Evolutionary conservation across 2,888 invertebrate species (phyloP).

Genomic region (Balanococcus diminutus): DNA sequence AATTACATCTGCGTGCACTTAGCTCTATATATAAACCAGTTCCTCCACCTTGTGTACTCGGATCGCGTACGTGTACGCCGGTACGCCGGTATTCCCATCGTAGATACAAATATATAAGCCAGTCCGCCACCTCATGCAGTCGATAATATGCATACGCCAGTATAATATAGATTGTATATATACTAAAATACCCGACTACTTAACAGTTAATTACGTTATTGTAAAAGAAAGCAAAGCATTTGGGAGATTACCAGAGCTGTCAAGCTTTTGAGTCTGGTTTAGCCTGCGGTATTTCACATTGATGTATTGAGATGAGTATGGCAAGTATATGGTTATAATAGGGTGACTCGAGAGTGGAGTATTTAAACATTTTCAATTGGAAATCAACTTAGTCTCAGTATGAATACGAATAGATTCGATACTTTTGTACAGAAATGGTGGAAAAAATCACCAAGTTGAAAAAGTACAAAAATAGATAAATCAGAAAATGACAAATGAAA

Average conservation of each 20-base stretch:
- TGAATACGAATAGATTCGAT: no score
- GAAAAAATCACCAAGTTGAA: no score
- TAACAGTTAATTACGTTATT: slow-evolving; percentile 3
- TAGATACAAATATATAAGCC: neutral
- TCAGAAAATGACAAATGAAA: no score
- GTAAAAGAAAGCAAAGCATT: neutral
- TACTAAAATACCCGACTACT: neutral
- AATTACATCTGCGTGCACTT: slow-evolving; percentile 22
- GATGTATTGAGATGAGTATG: no score
- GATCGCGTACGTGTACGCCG: neutral
- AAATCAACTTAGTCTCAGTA: no score
- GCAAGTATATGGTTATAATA: no score
- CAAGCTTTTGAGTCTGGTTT: neutral
- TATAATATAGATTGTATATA: neutral
- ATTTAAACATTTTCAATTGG: no score
- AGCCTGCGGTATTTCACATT: no score
- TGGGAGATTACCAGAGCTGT: neutral
- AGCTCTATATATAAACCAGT: neutral
- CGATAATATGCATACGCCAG: neutral
- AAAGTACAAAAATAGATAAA: no score
- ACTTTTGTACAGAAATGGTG: no score
- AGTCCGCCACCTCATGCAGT: neutral
- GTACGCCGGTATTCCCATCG: slow-evolving; percentile 19
- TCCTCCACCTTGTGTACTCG: neutral
- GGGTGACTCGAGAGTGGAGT: no score